These are phyloP conservation scores for Heliconius erato DNA, from an alignment of 2,888 invertebrate species.

Conservation along the genomic window DNA sequence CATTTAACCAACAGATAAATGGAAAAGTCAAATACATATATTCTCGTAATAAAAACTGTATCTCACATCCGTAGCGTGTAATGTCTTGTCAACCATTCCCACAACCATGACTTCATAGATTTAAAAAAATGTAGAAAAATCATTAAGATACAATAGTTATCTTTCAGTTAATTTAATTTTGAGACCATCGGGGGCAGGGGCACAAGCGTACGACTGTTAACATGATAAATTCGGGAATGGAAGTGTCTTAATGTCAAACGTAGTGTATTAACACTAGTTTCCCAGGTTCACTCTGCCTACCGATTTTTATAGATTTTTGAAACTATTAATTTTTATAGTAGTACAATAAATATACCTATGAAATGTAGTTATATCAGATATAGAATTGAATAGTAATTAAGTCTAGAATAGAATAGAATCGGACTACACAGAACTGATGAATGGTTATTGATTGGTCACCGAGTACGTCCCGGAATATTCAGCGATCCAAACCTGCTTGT, in stretches of 20 bases:
- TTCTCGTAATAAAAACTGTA: background rate
- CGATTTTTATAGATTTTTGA: no score
- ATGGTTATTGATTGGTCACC: conserved; percentile 30
- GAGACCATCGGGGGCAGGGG: no score
- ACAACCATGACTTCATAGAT: background rate
- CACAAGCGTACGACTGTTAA: no score
- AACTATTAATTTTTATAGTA: no score
- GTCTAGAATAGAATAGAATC: conserved; percentile 1
- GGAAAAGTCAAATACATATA: background rate
- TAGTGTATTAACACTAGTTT: no score
- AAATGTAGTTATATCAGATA: background rate
- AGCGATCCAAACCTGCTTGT: background rate
- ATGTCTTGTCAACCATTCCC: background rate
- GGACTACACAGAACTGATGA: conserved; percentile 18
- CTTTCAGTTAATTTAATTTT: no score
- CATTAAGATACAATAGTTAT: no score
- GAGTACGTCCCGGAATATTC: conserved; percentile 17
- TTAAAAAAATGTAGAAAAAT: background rate
- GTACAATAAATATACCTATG: background rate
- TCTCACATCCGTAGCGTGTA: background rate
- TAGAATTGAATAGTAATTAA: conserved; percentile 1
- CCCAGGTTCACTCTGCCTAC: no score
- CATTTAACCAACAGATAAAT: background rate
- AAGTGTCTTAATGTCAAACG: no score
- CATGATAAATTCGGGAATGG: no score